Conservation (phyloP, 1,140 invertebrate genomes). For the Coptotermes formosanus region DNA sequence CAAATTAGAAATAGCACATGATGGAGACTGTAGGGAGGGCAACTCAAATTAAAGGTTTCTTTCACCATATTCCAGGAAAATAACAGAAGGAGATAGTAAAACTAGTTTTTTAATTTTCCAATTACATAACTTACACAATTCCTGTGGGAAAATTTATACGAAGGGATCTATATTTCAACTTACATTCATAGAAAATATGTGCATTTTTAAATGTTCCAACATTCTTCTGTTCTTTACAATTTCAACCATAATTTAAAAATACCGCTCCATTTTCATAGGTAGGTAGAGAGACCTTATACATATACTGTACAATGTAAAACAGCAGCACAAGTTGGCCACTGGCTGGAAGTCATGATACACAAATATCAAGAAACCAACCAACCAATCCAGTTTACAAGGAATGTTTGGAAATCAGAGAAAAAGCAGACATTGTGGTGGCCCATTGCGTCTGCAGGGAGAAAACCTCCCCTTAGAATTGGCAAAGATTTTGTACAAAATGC, state of each 20-base stretch:
- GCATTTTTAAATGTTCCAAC: not conserved
- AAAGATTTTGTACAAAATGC: constrained; percentile 16
- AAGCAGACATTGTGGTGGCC: not conserved
- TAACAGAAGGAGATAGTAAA: not conserved
- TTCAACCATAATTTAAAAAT: not conserved
- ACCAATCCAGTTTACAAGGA: not conserved
- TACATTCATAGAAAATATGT: constrained; percentile 14
- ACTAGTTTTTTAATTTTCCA: not conserved
- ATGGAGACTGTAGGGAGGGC: too few relatives aligned
- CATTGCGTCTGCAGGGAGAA: not conserved
- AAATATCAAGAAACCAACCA: not conserved
- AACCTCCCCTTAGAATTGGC: not conserved
- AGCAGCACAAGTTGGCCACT: not conserved
- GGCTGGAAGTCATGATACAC: not conserved
- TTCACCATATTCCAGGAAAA: not conserved
- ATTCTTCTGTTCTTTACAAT: constrained; percentile 1
- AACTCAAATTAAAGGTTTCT: too few relatives aligned
- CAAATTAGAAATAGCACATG: too few relatives aligned
- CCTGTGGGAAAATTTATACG: not conserved
- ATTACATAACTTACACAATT: not conserved
- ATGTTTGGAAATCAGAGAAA: not conserved
- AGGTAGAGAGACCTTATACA: not conserved
- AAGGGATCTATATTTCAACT: constrained; percentile 14
- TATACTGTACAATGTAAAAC: not conserved
- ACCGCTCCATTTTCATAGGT: not conserved